phyloP scores from a whole-genome alignment of 2,113 vertebrate genomes.

The Acrocephalus kingi region DNA sequence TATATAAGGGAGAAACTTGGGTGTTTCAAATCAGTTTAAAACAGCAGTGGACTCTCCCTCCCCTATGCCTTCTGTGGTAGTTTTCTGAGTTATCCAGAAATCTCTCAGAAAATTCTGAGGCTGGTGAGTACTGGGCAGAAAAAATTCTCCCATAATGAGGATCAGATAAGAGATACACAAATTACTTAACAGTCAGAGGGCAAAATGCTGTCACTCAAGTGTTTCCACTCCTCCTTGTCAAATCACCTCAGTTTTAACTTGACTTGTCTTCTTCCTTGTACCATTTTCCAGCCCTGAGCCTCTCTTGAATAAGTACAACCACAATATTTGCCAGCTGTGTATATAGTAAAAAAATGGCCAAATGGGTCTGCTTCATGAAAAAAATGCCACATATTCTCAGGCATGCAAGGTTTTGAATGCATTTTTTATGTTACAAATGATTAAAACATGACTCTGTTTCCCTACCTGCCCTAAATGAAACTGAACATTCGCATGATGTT shows the following conservation, averaged over 20 bases:
- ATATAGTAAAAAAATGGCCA: background rate
- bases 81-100: background rate
- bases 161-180: background rate
- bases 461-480: background rate
- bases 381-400: background rate
- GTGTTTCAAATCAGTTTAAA: background rate
- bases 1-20: rapidly evolving
- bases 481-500: background rate
- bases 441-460: background rate
- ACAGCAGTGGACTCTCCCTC: background rate
- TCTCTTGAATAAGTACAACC: background rate
- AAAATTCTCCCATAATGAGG: background rate
- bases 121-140: background rate
- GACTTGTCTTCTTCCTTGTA: background rate
- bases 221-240: background rate
- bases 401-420: background rate
- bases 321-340: background rate
- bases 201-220: background rate
- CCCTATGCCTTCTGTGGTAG: background rate
- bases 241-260: background rate
- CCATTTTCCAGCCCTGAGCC: background rate
- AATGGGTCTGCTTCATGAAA: background rate
- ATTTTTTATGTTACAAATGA: background rate
- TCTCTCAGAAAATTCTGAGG: rapidly evolving
- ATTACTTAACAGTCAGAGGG: background rate